Evolutionary conservation across 2,888 invertebrate species (phyloP), one percentile per base, ranked within the genome.

Genomic region (Drosophila setosimentum): DNA sequence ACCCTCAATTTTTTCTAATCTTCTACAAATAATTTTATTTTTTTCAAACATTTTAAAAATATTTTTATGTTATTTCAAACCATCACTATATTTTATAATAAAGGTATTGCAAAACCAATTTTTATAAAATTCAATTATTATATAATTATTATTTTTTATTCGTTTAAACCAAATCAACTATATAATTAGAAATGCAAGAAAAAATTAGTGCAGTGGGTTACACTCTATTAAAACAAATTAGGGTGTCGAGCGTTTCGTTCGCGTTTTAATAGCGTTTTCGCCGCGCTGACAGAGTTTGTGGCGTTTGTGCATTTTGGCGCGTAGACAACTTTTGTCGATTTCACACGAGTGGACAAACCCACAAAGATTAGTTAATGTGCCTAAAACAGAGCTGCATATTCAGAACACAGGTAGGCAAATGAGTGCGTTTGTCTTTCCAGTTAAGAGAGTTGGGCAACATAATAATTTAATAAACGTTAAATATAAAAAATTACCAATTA

Each of bases 221-320:
- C 3, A 18, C 6, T 11, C 0, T 30, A 24, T 30, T 3, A 16
- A 16, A 16, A 21, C 10, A 11, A 29, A 2, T 40, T 3, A 16
- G 37, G 13, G 37, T 29, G 16, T 1, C 1, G 29, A 21, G 67
- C 66, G 66, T 67, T 74, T 76, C 18, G 16, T 40, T 18, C 33
- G 66, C 79, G 72, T 33, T 67, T 73, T 27, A 5, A 21, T 24
- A 50, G 60, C 70, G 68, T 35, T 63, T 68, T 35, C 11, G 48
- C 6, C 2, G 55, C 51, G 53, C 50, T 61, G 67, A 40, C 29
- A 61, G 13, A 24, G 27, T 16, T 60, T 53, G 57, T 13, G 87
- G 85, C 75, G 82, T 67, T 81, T 89, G 85, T 86, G 85, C 70
- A 53, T 82, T 89, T 89, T 68, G 73, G 87, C 85, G 84, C 89